Base-by-base conservation (phyloP, 2,888 invertebrate species). In the Hypomecis atomaria region DNA sequence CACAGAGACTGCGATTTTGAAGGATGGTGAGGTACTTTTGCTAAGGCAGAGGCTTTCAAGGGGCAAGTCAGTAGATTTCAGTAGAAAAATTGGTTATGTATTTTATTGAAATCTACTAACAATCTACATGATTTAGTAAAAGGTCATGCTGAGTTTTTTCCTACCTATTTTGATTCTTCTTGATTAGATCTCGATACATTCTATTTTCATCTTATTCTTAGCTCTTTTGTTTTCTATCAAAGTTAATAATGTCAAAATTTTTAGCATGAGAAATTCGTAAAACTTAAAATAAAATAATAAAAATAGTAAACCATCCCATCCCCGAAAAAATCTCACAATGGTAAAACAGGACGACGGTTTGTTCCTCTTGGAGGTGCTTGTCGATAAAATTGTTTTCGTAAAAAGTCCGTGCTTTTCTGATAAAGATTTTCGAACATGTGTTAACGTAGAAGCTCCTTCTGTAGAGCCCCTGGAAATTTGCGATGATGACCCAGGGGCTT, bases 291-390 rank as follows among this genome's bases (percentile, higher is more conserved):
- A 64, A n/a, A 13, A 23, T 23, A 1, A 58, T 56, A 66, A 79
- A 77, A 81, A 75, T 65, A 67, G 71, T 70, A 75, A 76, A 78
- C 81, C 78, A 74, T 85, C 84, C 88, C 88, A 87, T 88, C 87
- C 87, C 87, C 84, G 73, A 70, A 71, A 58, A 69, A 34, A 62
- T 36, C 52, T 66, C 67, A 74, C 65, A 67, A 90, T 89, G 89
- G 73, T 83, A 67, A 90, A 92, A 75, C 89, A 93, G 50, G 93
- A 93, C 62, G 94, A 94, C 74, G 92, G 94, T 65, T 87, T 94
- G 48, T 95, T 95, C 79, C 89, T 95, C 10, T 84, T 95, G 55
- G 95, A 95, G 79, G 95, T 95, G 73, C 85, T 95, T 8, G 92
- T 95, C 11, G 95, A 95, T 69, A 93, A 90, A 73, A 79, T 93